Conservation (phyloP, 2,888 invertebrate genomes). For the Ptilodon capucinus region DNA sequence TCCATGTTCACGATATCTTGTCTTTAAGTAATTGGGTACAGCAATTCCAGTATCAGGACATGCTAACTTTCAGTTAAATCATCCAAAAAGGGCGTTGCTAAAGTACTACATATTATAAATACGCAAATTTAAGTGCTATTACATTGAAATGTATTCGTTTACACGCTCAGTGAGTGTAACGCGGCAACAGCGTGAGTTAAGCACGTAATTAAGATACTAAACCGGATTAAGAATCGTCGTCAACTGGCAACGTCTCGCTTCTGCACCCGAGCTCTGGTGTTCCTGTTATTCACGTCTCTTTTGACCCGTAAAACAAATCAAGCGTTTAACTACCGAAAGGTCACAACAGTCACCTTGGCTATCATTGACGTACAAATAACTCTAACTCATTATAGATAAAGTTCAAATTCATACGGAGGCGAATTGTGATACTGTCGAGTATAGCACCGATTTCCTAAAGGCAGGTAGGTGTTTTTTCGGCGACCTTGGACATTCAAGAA, state of each 20-base stretch:
- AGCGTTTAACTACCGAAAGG: conserved; percentile 37
- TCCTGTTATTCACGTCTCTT: conserved; percentile 9
- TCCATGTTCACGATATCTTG: too few relatives aligned
- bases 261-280: conserved; percentile 5
- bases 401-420: conserved; percentile 34
- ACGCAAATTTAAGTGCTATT: background rate
- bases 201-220: conserved; percentile 26
- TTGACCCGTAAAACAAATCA: conserved; percentile 35
- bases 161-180: background rate
- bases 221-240: conserved; percentile 22
- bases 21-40: too few relatives aligned
- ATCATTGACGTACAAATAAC: conserved; percentile 23
- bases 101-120: too few relatives aligned
- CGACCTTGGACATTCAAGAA: conserved; percentile 47
- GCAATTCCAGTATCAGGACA: too few relatives aligned
- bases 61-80: too few relatives aligned
- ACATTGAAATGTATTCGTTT: background rate
- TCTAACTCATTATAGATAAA: conserved; percentile 28
- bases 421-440: conserved; percentile 23
- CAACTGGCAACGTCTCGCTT: conserved; percentile 3
- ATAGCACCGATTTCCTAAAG: conserved; percentile 39
- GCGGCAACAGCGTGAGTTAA: conserved; percentile 2
- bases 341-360: conserved; percentile 45
- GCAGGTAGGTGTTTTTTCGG: conserved; percentile 48
- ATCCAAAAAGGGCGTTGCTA: too few relatives aligned